Evolutionary conservation across 2,113 vertebrate genomes (phyloP).

Genomic region (Forbesichthys agassizii): DNA sequence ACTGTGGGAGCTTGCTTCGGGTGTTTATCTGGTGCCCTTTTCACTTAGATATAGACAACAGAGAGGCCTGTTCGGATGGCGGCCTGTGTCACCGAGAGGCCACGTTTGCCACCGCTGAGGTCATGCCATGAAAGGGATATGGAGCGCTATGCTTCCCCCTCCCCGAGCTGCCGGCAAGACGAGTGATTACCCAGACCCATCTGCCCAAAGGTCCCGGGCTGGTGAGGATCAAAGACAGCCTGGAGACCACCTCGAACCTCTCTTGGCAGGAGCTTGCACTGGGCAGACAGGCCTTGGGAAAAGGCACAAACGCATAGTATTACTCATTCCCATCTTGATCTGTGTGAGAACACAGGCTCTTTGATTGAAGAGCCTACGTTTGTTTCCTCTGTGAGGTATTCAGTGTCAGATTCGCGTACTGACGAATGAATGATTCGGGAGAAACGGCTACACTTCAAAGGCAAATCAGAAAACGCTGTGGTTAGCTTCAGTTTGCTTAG

Average conservation of each 20-base stretch:
- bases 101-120: constrained; percentile 61
- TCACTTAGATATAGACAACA: constrained; percentile 72
- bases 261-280: constrained; percentile 51
- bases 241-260: constrained; percentile 67
- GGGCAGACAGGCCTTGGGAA: constrained; percentile 58
- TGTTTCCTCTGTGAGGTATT: constrained; percentile 43
- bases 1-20: constrained; percentile 56
- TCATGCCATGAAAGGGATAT: constrained; percentile 69
- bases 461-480: constrained; percentile 21
- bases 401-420: constrained; percentile 42
- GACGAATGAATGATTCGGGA: constrained; percentile 32
- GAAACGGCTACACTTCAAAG: constrained; percentile 30
- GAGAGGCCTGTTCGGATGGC: constrained; percentile 64
- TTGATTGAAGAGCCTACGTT: constrained; percentile 39
- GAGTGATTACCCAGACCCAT: constrained; percentile 65
- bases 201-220: constrained; percentile 50
- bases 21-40: constrained; percentile 75
- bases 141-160: constrained; percentile 64
- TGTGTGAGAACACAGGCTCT: constrained; percentile 65
- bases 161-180: constrained; percentile 59
- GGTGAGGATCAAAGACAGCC: constrained; percentile 63
- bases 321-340: constrained; percentile 60
- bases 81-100: constrained; percentile 58
- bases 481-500: constrained; percentile 20
- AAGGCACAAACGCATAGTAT: constrained; percentile 44